These are phyloP conservation scores for Drosophila busckii DNA, from an alignment of 1,140 invertebrate species.

Conservation along the genomic window DNA sequence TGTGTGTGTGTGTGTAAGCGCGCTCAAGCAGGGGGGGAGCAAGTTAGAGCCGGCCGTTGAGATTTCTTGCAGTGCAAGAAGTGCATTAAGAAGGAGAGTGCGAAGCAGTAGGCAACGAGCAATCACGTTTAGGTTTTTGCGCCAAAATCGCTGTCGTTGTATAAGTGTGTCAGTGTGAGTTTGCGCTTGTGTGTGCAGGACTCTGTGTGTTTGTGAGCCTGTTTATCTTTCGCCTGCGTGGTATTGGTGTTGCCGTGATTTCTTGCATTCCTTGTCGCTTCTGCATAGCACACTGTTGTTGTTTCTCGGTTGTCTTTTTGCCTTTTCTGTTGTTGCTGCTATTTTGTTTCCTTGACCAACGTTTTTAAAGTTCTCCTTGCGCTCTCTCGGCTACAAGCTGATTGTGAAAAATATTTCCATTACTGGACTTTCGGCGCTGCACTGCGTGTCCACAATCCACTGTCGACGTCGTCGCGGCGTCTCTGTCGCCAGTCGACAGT, in stretches of 20 bases:
- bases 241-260: conserved; percentile 53
- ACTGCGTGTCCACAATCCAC: conserved; percentile 20
- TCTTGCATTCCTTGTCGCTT: conserved; percentile 56
- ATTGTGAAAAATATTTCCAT: conserved; percentile 73
- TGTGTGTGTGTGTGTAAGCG: conserved; percentile 7
- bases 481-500: no score
- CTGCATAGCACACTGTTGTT: conserved; percentile 25
- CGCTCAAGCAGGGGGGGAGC: conserved; percentile 34
- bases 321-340: conserved; percentile 49
- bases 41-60: conserved; percentile 42
- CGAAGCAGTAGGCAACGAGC: conserved; percentile 55
- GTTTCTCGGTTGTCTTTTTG: conserved; percentile 59
- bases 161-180: conserved; percentile 22
- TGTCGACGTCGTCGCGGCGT: no score
- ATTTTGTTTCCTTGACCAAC: conserved; percentile 31
- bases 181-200: conserved; percentile 41
- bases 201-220: conserved; percentile 28
- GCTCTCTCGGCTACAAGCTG: conserved; percentile 45
- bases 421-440: conserved; percentile 48
- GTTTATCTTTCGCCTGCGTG: conserved; percentile 34
- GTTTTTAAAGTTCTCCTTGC: conserved; percentile 10
- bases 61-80: conserved; percentile 51
- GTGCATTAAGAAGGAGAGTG: conserved; percentile 17
- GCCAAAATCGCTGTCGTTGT: conserved; percentile 46
- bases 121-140: conserved; percentile 58